Evolutionary conservation across 2,113 vertebrate genomes (phyloP).

Genomic region (Pipra filicauda): DNA sequence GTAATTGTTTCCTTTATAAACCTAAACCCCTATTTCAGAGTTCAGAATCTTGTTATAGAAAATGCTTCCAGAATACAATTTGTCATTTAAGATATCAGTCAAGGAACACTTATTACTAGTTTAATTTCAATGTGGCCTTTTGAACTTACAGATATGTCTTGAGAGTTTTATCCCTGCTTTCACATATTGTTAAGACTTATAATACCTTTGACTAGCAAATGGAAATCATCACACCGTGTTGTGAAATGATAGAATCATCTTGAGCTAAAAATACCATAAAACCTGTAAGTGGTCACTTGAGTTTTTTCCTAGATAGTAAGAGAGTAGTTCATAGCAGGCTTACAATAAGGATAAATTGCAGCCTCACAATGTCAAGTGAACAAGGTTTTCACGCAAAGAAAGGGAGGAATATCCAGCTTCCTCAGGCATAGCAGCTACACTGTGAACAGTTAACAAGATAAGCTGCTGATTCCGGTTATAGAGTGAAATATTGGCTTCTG

Average conservation of each 20-base stretch:
- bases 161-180: not conserved
- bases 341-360: not conserved
- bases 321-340: not conserved
- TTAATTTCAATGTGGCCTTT: not conserved
- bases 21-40: not conserved
- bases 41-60: conserved; percentile 32
- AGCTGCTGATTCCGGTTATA: not conserved
- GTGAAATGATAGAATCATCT: not conserved
- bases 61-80: conserved; percentile 6
- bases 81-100: not conserved
- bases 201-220: not conserved
- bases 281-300: not conserved
- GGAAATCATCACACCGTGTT: not conserved
- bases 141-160: conserved; percentile 5
- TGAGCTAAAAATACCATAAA: not conserved
- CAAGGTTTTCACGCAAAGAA: not conserved
- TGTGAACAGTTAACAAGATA: conserved; percentile 10
- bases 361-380: not conserved
- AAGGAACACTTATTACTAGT: not conserved
- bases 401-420: not conserved
- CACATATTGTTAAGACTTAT: not conserved
- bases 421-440: not conserved
- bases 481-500: conserved; percentile 10
- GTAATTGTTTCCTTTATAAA: conserved; percentile 19
- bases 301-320: not conserved